Base-by-base conservation (phyloP, 2,888 invertebrate species). In the Pogonocherus hispidulus region DNA sequence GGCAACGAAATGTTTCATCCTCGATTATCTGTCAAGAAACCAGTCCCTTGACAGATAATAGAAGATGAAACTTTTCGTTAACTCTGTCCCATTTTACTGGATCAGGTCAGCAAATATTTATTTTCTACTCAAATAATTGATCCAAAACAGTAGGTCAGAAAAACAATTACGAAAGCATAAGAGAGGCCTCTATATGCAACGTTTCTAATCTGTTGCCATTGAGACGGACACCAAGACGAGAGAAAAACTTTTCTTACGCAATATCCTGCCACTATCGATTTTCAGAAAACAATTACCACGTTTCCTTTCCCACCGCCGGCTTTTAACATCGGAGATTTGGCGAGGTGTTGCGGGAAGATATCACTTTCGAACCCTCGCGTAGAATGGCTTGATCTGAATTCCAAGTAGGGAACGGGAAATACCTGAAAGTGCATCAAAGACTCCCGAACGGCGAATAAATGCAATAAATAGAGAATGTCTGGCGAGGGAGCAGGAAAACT, bases 391-490 rank as follows among this genome's bases (percentile, higher is more conserved):
- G 69, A 71, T 71, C 67, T 63, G 69, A 69, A 73, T 73, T 66
- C 69, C 57, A 47, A 59, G 46, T 47, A 46, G 59, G 59, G 66
- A 60, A 64, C 41, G 46, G 47, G 49, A 59, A 75, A 74, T 75
- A 73, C 74, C 73, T 75, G 75, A 71, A 76, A 77, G 76, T 77
- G 77, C 77, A 76, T 77, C 74, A 64, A 75, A 74, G 65, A 66
- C 67, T 69, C 67, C 63, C 55, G 63, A 63, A 71, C 65, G 56
- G 55, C 69, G 70, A 67, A 73, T 72, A 70, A 73, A 75, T 73
- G 74, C 74, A 75, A 74, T 75, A 74, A 76, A 71, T 71, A 64
- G 71, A 54, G 60, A 71, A 67, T 63, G 60, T 70, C 49, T 54
- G 62, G 67, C 49, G 56, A 55, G 49, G 62, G 57, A 67, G 72